Evolutionary conservation across 2,888 invertebrate species (phyloP).

Genomic region (Pterobdella sp.): DNA sequence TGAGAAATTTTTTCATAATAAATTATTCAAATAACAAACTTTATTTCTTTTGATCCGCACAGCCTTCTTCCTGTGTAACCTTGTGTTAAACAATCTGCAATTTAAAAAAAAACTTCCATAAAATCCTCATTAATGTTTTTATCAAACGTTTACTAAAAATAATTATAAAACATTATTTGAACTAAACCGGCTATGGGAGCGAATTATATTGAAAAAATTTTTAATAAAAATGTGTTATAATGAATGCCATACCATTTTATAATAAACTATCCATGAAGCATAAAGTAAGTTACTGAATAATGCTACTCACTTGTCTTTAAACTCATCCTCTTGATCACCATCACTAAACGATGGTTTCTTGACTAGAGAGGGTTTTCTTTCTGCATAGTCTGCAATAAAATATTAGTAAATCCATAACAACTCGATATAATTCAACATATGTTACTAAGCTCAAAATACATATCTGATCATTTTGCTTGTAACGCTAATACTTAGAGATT

Average conservation of each 20-base stretch:
- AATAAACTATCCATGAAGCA: not conserved
- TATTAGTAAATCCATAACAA: too few relatives aligned
- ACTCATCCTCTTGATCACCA: slow-evolving; percentile 7
- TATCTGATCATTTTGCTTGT: too few relatives aligned
- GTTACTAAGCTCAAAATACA: too few relatives aligned
- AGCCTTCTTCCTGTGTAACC: slow-evolving; percentile 3
- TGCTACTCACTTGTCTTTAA: not conserved
- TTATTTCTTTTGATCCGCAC: not conserved
- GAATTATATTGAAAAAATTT: too few relatives aligned
- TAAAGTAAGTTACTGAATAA: not conserved
- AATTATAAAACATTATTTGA: too few relatives aligned
- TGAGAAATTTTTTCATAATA: too few relatives aligned
- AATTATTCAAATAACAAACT: too few relatives aligned
- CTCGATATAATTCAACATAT: too few relatives aligned
- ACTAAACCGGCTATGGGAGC: too few relatives aligned
- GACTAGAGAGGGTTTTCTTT: not conserved
- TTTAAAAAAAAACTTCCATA: not conserved
- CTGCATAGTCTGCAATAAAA: not conserved
- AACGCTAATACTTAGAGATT: too few relatives aligned
- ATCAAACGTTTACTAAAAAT: too few relatives aligned
- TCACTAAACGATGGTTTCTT: slow-evolving; percentile 11
- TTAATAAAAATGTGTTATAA: too few relatives aligned
- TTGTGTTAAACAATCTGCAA: not conserved
- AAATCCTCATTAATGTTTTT: not conserved
- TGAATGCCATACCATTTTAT: not conserved